These are phyloP conservation scores for Hermaeophaga mercurialis DNA, from an alignment of 2,888 invertebrate species.

Conservation along the genomic window DNA sequence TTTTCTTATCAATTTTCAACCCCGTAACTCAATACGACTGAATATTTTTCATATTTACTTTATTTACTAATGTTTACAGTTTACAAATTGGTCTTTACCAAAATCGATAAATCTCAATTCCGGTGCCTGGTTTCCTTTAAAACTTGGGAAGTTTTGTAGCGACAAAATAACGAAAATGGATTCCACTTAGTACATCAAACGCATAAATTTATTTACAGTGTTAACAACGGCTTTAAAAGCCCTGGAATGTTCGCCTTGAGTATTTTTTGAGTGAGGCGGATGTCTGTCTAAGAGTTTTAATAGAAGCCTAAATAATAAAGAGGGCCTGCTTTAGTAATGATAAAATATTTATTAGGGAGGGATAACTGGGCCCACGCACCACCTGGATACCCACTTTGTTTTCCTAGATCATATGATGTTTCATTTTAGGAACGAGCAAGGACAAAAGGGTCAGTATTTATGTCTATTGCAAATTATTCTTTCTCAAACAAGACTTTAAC, in stretches of 20 bases:
- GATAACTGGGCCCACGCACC: slow-evolving; percentile 10
- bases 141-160: background rate
- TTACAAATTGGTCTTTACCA: background rate
- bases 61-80: too few relatives aligned
- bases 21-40: too few relatives aligned
- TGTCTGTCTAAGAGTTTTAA: slow-evolving; percentile 41
- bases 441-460: too few relatives aligned
- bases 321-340: slow-evolving; percentile 29
- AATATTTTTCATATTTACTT: too few relatives aligned
- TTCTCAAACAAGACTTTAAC: too few relatives aligned
- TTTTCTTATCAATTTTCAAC: too few relatives aligned
- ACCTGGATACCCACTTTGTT: slow-evolving; percentile 26
- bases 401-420: too few relatives aligned
- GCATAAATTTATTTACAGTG: slow-evolving; percentile 29
- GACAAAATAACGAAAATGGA: slow-evolving; percentile 8
- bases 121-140: background rate
- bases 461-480: too few relatives aligned
- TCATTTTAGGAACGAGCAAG: too few relatives aligned
- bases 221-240: slow-evolving; percentile 21
- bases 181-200: slow-evolving; percentile 23
- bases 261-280: slow-evolving; percentile 34
- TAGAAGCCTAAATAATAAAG: slow-evolving; percentile 44
- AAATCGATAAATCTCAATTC: slow-evolving; percentile 1
- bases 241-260: slow-evolving; percentile 25
- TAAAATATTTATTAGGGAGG: slow-evolving; percentile 25